Base-by-base conservation (phyloP, 1,140 invertebrate species). In the Zelostemma sp. region DNA sequence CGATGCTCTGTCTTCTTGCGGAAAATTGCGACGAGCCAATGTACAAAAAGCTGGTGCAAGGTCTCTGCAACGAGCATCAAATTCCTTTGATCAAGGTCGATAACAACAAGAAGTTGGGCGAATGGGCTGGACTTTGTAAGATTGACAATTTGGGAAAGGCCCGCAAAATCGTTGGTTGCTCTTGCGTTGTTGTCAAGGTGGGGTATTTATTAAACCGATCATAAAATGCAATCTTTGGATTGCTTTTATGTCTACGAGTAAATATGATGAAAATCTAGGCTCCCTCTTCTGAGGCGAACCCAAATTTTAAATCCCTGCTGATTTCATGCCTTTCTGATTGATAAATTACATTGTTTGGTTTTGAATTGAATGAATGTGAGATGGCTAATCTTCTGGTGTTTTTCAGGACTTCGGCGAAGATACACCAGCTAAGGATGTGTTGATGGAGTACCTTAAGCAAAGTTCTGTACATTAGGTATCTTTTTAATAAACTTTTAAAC, bases 91-190 rank as follows among this genome's bases (percentile, higher is more conserved):
- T 99, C 57, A 96, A 96, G 87, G 97, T 99, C 54, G 97, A 99
- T 81, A 97, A 97, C 86, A 99, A 98, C 87, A 99, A 99, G 84
- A 98, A 98, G 82, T 90, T 99, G 15, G 98, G 98, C 21, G 98
- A 99, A 90, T 99, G 97, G 97, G 93, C 96, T 64, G 98, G 98
- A 68, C 89, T 99, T 28, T 99, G 98, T 87, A 99, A 99, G 89
- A 97, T 99, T 79, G 98, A 99, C 87, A 98, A 95, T 78, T 95
- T 98, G 73, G 98, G 98, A 65, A 99, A 99, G 86, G 96, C 98
- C 40, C 91, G 98, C 64, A 99, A 99, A 89, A 96, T 99, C 71
- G 97, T 99, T 76, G 96, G 97, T 35, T 99, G 98, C 87, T 98
- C 96, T 0, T 98, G 97, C 85, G 97, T 99, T 54, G 97, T 99